These are phyloP conservation scores for Xanthorhoe designata DNA, from an alignment of 2,888 invertebrate species.

Conservation along the genomic window DNA sequence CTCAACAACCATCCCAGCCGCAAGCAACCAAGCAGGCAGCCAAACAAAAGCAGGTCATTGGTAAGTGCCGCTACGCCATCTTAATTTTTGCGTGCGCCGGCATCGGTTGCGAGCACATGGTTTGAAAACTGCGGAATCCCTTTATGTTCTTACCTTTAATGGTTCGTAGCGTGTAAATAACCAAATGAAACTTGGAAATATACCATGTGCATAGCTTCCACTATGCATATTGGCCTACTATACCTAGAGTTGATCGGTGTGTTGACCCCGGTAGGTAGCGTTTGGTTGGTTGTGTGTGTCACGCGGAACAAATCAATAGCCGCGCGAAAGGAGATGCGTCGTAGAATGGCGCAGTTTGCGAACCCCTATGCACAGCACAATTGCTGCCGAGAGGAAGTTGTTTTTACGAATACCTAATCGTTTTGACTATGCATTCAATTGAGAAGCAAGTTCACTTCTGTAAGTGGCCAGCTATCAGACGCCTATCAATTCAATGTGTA, in stretches of 20 bases:
- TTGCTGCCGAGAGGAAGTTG: not conserved
- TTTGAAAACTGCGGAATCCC: slow-evolving; percentile 46
- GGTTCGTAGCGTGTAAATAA: slow-evolving; percentile 19
- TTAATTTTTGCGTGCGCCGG: slow-evolving; percentile 72
- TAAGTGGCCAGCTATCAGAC: slow-evolving; percentile 5
- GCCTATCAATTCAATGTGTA: slow-evolving; percentile 3
- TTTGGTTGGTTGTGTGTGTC: slow-evolving; percentile 44
- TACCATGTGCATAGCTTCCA: not conserved
- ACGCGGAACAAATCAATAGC: slow-evolving; percentile 62
- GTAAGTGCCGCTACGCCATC: slow-evolving; percentile 87
- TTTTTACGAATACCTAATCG: not conserved
- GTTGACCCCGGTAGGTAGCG: slow-evolving; percentile 58
- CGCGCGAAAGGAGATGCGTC: slow-evolving; percentile 48
- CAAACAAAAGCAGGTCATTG: slow-evolving; percentile 95
- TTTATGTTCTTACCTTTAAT: slow-evolving; percentile 30
- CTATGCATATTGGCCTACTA: slow-evolving; percentile 26
- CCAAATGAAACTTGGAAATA: slow-evolving; percentile 28
- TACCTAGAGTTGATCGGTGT: slow-evolving; percentile 35
- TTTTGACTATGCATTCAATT: slow-evolving; percentile 2
- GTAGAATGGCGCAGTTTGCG: slow-evolving; percentile 36
- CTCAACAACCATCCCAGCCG: slow-evolving; percentile 87
- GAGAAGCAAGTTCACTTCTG: slow-evolving; percentile 18
- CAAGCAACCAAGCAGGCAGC: slow-evolving; percentile 86
- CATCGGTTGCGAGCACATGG: slow-evolving; percentile 76
- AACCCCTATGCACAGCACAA: slow-evolving; percentile 14